Base-by-base conservation (phyloP, 2,113 vertebrate species). In the Ahaetulla prasina region DNA sequence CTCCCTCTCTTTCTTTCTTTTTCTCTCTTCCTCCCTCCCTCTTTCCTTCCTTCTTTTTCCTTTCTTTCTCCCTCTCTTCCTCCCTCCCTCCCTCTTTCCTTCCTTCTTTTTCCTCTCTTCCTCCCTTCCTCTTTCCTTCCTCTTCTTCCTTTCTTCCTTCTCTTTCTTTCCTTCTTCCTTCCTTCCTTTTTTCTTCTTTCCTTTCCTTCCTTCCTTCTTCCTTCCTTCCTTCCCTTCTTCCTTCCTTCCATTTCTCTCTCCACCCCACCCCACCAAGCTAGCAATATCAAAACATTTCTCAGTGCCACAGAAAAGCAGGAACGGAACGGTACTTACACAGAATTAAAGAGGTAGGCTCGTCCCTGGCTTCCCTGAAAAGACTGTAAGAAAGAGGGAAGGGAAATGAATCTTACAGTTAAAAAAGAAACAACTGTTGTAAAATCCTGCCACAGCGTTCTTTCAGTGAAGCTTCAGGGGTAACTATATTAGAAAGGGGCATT, bases 321-420 rank as follows among this genome's bases (percentile, higher is more conserved):
- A 14, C 14, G 8, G 1, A 88, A 74, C 25, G 1, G 91, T 98
- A 99, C 99, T 99, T 96, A 99, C 99, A 99, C 99, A 55, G 99
- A 99, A 94, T 99, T 99, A 96, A 99, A 99, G 98, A 99, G 99
- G 97, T 99, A 99, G 97, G 99, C 99, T 97, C 99, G 97, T 94
- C 99, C 99, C 97, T 99, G 99, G 95, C 99, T 99, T 94, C 99
- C 99, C 97, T 99, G 99, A 97, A 99, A 99, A 95, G 99, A 99
- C 99, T 99, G 97, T 80, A 89, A 96, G 91, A 11, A 43, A 54
- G 53, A 55, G 7, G 43, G 52, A n/a, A 6, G 87, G 8, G 25
- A 47, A 49, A 49, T 45, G 11, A 86, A 49, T 50, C 4, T 27
- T 14, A 85, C 9, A 85, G 7, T 86, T 39, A 30, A 12, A 11